Percentiles rank a stretch among this genome's conserved stretches.
These are phyloP conservation scores for Papilio demoleus DNA, from an alignment of 2,888 invertebrate species.

Conservation along the genomic window DNA sequence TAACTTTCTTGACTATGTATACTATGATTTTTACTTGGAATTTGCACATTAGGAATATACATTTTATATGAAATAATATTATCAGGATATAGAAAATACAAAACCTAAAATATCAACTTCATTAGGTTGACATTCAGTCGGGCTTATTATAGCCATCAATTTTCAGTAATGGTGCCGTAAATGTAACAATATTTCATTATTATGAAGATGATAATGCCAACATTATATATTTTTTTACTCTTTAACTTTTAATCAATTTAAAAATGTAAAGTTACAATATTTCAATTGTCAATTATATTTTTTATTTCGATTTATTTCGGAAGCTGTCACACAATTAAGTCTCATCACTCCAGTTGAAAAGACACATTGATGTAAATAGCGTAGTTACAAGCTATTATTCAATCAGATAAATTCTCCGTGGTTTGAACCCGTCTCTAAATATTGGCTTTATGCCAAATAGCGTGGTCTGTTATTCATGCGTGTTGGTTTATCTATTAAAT, in stretches of 20 bases:
- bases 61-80: too few relatives aligned
- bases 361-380: neutral
- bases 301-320: too few relatives aligned
- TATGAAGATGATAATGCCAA: slow-evolving; percentile 8
- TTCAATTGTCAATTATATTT: neutral
- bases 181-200: slow-evolving; percentile 27
- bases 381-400: neutral
- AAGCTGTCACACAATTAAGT: too few relatives aligned
- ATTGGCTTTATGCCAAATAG: slow-evolving; percentile 13
- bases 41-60: too few relatives aligned
- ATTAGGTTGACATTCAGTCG: slow-evolving; percentile 8
- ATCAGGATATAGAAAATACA: neutral
- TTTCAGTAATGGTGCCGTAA: slow-evolving; percentile 24
- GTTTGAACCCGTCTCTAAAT: neutral
- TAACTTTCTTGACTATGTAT: too few relatives aligned
- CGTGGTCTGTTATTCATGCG: slow-evolving; percentile 3
- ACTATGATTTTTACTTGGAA: too few relatives aligned
- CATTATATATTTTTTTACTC: neutral
- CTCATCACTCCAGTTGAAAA: too few relatives aligned
- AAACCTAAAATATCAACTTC: neutral
- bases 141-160: slow-evolving; percentile 20
- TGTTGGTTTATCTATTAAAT: slow-evolving; percentile 2
- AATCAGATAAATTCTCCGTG: slow-evolving; percentile 5
- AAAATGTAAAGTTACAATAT: too few relatives aligned
- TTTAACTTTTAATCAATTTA: too few relatives aligned